Conservation (phyloP, 2,888 invertebrate species). For the Lasioglossum pauxillum region DNA sequence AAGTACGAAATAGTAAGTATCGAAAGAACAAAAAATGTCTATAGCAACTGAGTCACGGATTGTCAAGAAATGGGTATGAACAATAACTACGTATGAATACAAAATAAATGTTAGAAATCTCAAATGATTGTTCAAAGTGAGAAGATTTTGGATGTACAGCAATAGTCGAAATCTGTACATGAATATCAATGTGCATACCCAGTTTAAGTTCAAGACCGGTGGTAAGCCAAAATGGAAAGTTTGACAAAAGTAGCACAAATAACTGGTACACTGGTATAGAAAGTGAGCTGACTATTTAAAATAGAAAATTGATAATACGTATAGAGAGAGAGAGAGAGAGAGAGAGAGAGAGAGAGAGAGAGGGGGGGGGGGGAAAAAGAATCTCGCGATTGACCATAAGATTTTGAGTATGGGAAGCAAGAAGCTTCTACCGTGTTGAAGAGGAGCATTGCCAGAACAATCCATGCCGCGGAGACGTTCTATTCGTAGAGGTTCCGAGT, state of each 20-base stretch:
- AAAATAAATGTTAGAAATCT: slow-evolving; percentile 30
- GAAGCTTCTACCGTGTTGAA: slow-evolving; percentile 52
- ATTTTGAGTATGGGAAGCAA: slow-evolving; percentile 47
- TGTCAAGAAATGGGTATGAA: slow-evolving; percentile 41
- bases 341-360: no score
- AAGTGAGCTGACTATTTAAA: slow-evolving; percentile 67
- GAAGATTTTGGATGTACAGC: slow-evolving; percentile 37
- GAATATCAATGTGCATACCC: slow-evolving; percentile 46
- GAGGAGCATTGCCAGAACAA: slow-evolving; percentile 59
- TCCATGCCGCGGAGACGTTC: slow-evolving; percentile 64
- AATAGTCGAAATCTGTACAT: slow-evolving; percentile 37
- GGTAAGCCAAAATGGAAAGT: slow-evolving; percentile 73
- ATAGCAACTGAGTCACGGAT: slow-evolving; percentile 9
- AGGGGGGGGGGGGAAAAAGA: slow-evolving; percentile 19
- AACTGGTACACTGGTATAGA: slow-evolving; percentile 72
- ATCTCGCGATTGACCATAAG: slow-evolving; percentile 47
- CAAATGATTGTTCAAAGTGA: slow-evolving; percentile 34
- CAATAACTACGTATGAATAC: slow-evolving; percentile 17
- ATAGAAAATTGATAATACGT: slow-evolving; percentile 61
- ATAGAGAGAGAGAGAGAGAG: slow-evolving; percentile 10
- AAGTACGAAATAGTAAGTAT: slow-evolving; percentile 22
- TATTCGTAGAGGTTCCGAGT: slow-evolving; percentile 49
- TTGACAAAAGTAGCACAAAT: slow-evolving; percentile 71
- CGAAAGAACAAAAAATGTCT: slow-evolving; percentile 37
- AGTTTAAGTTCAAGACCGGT: slow-evolving; percentile 41